Base-by-base conservation (phyloP, 2,113 vertebrate species). In the Neopipo cinnamomea region DNA sequence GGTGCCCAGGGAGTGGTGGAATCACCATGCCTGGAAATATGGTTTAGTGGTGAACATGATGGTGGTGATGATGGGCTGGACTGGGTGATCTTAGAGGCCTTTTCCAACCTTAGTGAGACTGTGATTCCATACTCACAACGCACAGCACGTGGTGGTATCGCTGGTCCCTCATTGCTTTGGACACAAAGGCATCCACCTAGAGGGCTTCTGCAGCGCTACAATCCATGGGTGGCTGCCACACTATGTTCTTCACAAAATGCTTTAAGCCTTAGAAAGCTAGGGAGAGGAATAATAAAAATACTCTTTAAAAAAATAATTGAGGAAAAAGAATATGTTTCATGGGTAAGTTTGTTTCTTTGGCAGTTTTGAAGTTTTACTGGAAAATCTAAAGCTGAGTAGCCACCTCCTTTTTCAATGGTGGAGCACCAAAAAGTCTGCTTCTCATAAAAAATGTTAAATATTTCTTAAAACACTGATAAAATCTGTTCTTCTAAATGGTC, bases 241-340 rank as follows among this genome's bases (percentile, higher is more conserved):
- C 7, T 2, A 0, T 2, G 2, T 11, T 72, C 62, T 70, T 70
- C 30, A 37, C 0, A 3, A 58, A 85, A 52, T 47, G 3, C 24
- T 65, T 62, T 27, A 22, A 75, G 39, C 12, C 41, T 77, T 70
- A 46, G 33, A 55, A 90, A 89, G 20, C 8, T 31, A 28, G 0
- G 3, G 11, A 73, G 14, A 65, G 11, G 65, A 76, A 22, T 21
- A 39, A 2, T 53, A n/a, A 71, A 73, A 67, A 15, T 33, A n/a
- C 1, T 30, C 7, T 44, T 59, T 5, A 8, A 55, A 33, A 28
- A 73, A 65, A 31, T 0, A 0, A 18, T 14, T 42, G 24, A 27
- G 22, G 49, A 28, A 77, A 76, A 87, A 22, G 11, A 17, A 2
- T 11, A 11, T 55, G 71, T 90, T 88, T 71, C 14, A 12, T 19